Evolutionary conservation across 2,888 invertebrate genomes (phyloP).

Genomic region (Lordiphosa andalusiaca): DNA sequence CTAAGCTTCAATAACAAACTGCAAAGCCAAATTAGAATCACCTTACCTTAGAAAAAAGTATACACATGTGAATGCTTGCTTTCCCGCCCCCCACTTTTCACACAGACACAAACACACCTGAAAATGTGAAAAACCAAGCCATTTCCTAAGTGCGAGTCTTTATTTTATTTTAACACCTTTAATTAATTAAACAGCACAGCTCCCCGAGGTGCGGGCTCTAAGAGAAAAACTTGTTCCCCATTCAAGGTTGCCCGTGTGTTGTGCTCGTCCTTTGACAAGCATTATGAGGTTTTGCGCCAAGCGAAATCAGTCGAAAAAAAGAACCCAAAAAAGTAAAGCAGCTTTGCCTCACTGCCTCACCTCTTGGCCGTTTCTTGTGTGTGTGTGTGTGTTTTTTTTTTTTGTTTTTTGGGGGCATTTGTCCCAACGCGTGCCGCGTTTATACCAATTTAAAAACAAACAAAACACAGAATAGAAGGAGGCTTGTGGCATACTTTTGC

Average conservation of each 20-base stretch:
- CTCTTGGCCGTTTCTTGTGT: not conserved
- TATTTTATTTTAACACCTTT: constrained; percentile 67
- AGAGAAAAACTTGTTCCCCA: constrained; percentile 8
- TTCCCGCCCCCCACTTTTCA: constrained; percentile 5
- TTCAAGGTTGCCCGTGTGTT: constrained; percentile 7
- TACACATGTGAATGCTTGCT: constrained; percentile 4
- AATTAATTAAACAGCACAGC: constrained; percentile 70
- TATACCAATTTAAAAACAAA: constrained; percentile 63
- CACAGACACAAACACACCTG: too few relatives aligned
- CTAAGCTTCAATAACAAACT: constrained; percentile 8
- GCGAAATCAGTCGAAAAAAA: constrained; percentile 7
- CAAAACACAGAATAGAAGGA: constrained; percentile 16
- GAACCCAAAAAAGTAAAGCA: constrained; percentile 1
- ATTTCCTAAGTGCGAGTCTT: constrained; percentile 46
- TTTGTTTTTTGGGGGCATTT: constrained; percentile 11
- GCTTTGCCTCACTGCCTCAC: not conserved
- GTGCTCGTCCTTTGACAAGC: constrained; percentile 4
- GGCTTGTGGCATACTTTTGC: constrained; percentile 53
- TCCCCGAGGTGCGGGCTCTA: constrained; percentile 49
- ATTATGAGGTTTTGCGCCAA: constrained; percentile 4
- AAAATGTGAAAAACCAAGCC: constrained; percentile 4
- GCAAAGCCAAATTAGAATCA: constrained; percentile 9
- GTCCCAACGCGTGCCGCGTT: constrained; percentile 61
- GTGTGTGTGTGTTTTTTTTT: too few relatives aligned
- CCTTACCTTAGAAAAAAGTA: not conserved